Conservation (phyloP, 2,888 invertebrate species). For the Slavum lentiscoides region DNA sequence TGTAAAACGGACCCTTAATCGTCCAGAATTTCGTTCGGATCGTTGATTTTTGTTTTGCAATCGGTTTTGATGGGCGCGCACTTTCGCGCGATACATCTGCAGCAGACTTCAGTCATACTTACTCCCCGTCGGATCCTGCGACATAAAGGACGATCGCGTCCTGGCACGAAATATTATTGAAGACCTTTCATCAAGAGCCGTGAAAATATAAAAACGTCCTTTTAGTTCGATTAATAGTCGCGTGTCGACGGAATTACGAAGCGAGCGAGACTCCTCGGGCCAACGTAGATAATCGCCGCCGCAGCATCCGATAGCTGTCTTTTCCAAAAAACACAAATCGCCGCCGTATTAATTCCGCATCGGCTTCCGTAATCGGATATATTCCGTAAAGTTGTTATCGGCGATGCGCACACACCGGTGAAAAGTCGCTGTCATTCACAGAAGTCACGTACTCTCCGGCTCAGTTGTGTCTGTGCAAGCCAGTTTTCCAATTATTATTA, state of each 20-base stretch:
- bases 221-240: conserved; percentile 4
- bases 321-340: background rate
- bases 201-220: background rate
- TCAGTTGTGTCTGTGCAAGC: conserved; percentile 13
- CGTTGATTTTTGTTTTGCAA: background rate
- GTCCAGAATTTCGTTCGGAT: too few relatives aligned
- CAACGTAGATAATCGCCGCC: conserved; percentile 16
- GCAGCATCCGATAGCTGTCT: conserved; percentile 6
- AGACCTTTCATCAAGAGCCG: conserved; percentile 8
- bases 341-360: conserved; percentile 30
- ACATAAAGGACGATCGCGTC: conserved; percentile 47
- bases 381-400: conserved; percentile 42
- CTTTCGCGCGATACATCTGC: conserved; percentile 20
- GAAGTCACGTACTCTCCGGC: conserved; percentile 39
- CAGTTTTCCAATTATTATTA: conserved; percentile 44
- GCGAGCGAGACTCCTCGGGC: too few relatives aligned
- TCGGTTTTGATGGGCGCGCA: conserved; percentile 30
- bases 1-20: too few relatives aligned
- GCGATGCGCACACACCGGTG: conserved; percentile 29
- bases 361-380: conserved; percentile 41
- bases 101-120: conserved; percentile 45
- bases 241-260: background rate
- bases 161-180: conserved; percentile 28
- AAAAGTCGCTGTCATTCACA: conserved; percentile 46
- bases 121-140: conserved; percentile 42